These are phyloP conservation scores for Lasioglossum villosulum DNA, from an alignment of 2,888 invertebrate genomes.

Conservation along the genomic window DNA sequence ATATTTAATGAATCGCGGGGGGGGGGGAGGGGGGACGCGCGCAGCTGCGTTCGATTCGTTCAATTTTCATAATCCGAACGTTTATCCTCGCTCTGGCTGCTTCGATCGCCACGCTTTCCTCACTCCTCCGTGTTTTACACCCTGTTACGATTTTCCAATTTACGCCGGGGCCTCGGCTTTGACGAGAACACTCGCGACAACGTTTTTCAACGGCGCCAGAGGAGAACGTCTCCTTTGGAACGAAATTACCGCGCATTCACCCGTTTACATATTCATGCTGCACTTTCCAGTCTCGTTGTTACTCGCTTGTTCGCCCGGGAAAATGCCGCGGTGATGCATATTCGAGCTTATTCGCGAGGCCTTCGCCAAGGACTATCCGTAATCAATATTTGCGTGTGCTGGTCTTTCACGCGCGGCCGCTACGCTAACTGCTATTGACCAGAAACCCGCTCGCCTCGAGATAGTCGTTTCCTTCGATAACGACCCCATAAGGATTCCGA, in stretches of 20 bases:
- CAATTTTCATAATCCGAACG: constrained; percentile 8
- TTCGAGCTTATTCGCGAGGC: constrained; percentile 42
- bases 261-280: constrained; percentile 23
- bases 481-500: constrained; percentile 60
- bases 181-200: background rate
- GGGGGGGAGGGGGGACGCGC: background rate
- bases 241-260: background rate
- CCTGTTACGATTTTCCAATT: background rate
- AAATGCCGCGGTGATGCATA: constrained; percentile 28
- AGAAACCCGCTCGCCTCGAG: constrained; percentile 43
- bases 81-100: background rate
- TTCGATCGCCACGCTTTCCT: background rate
- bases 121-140: background rate
- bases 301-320: background rate
- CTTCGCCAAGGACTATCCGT: constrained; percentile 58
- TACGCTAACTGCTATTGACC: constrained; percentile 63
- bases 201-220: background rate
- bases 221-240: background rate
- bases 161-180: background rate
- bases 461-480: constrained; percentile 57
- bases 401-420: constrained; percentile 43
- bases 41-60: background rate
- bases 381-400: constrained; percentile 61
- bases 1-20: constrained; percentile 11
- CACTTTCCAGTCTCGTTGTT: background rate